Evolutionary conservation across 2,797 vertebrate species (phyloP), one percentile per base, ranked within the genome.

Genomic region (Ctenosaura bakeri): DNA sequence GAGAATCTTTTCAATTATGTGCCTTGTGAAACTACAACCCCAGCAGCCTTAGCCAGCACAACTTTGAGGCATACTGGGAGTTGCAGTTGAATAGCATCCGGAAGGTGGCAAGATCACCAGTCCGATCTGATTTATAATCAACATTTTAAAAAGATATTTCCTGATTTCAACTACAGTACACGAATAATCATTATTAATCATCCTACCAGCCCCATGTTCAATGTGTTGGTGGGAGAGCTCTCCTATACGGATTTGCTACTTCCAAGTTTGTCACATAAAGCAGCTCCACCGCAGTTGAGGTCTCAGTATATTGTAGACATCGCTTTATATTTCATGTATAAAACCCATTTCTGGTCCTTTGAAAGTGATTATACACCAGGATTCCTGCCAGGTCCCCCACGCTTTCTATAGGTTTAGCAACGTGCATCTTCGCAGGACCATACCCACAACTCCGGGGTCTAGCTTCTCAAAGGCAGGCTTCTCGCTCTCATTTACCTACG

Each of bases 401-500:
- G 38, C 18, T 46, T 12, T 50, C 42, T 20, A 10, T 0, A 29
- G 29, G 2, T 3, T 82, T 56, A 32, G 7, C 32, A 38, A 20
- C 16, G 26, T 3, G 38, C 35, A 22, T 24, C 80, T 20, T 10
- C 66, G 4, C 7, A 10, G 3, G 16, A 14, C n/a, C 26, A 4
- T 1, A 22, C 8, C 4, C 59, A 54, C 62, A 16, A 52, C 52
- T 52, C 52, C 52, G 0, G 52, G 52, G 52, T 52, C 52, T 12
- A 52, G 7, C 52, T 12, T 52, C 10, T 12, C 52, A 9, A 52
- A 52, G 6, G 52, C 6, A 8, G 52, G 12, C 14, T 81, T 52
- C 50, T 22, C 56, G 2, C 18, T 62, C 93, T 91, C 16, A 35
- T 1, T 94, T 96, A 99, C 99, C 99, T n/a, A 99, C 98, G 26